These are phyloP conservation scores for Chauna torquata DNA, from an alignment of 2,113 vertebrate genomes.

Conservation along the genomic window DNA sequence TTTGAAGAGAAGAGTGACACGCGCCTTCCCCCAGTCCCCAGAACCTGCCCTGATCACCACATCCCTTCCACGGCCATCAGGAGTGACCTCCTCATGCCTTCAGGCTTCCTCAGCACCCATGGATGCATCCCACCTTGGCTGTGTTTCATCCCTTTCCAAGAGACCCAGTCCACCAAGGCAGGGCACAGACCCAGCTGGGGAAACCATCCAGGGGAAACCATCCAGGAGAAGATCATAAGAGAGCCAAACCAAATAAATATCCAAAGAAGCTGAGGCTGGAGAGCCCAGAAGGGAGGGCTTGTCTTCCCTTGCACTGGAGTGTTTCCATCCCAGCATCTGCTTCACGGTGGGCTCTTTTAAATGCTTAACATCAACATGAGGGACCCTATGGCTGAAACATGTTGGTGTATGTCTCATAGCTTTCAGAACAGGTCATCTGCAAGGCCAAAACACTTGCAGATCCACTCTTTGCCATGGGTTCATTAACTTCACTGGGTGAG, in stretches of 20 bases:
- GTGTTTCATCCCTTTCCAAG: neutral
- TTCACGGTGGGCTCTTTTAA: too few species aligned
- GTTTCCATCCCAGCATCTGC: neutral
- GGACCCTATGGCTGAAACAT: neutral
- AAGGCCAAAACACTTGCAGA: neutral
- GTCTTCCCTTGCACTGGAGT: fast-evolving
- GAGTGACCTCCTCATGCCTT: neutral
- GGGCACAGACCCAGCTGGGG: neutral
- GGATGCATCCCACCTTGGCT: fast-evolving
- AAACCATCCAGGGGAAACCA: neutral
- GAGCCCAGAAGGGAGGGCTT: neutral
- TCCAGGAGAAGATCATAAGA: fast-evolving
- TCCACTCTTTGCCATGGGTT: too few species aligned
- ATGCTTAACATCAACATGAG: neutral
- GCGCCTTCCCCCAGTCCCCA: neutral
- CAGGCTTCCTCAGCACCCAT: neutral
- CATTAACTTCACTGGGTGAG: fast-evolving
- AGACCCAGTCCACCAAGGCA: neutral
- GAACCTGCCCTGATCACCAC: fast-evolving
- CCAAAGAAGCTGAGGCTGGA: neutral
- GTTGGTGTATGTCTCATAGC: fast-evolving
- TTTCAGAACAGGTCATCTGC: neutral
- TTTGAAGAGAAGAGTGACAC: neutral
- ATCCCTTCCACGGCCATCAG: neutral
- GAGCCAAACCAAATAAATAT: neutral